Evolutionary conservation across 2,888 invertebrate genomes (phyloP).

Genomic region (Holacanthella duospinosa): DNA sequence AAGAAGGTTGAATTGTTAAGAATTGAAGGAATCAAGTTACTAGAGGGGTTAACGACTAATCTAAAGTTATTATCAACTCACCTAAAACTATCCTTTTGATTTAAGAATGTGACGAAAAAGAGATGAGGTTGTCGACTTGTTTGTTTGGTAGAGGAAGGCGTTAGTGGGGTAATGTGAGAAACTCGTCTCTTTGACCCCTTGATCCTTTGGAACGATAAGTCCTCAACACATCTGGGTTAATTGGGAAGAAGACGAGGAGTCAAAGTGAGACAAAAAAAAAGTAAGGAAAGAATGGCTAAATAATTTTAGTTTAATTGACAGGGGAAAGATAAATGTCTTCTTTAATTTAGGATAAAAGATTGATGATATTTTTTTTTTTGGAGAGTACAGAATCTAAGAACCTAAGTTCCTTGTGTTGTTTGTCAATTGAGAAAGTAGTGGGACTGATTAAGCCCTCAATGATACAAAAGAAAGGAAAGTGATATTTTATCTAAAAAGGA

Average conservation of each 20-base stretch:
- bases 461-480: background rate
- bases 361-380: no score
- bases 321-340: background rate
- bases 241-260: constrained; percentile 2
- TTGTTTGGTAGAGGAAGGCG: no score
- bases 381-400: no score
- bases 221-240: background rate
- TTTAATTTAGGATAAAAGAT: background rate
- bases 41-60: no score
- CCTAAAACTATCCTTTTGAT: no score
- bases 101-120: no score
- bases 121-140: no score
- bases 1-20: no score
- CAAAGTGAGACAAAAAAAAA: background rate
- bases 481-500: constrained; percentile 21
- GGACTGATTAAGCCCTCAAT: background rate
- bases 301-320: constrained; percentile 5
- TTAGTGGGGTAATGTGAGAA: background rate
- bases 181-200: background rate
- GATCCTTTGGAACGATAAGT: background rate
- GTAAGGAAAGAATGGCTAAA: background rate
- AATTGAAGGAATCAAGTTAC: no score
- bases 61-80: no score
- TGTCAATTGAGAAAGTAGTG: background rate
- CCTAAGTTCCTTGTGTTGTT: no score